A percentile compares a stretch with the other conserved stretches of the same genome.
Conservation (phyloP, 2,797 vertebrate species). For the Clangula hyemalis region DNA sequence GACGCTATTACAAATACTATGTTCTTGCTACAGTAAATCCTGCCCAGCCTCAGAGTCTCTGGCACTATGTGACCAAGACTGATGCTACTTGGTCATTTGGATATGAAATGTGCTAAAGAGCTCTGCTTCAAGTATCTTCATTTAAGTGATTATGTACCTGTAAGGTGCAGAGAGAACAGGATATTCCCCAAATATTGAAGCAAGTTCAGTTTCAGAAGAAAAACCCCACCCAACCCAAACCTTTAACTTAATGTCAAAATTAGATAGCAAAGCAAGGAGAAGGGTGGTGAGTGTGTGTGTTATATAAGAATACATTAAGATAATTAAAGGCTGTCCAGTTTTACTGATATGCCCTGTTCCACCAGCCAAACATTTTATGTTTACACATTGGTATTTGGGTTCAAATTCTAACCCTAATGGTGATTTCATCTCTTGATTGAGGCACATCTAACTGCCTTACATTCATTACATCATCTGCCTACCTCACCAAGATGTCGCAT, state of each 20-base stretch:
- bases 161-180: background rate
- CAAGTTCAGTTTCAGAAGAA: background rate
- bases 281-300: background rate
- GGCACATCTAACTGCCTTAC: background rate
- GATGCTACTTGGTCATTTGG: accelerated
- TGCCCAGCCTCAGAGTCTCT: background rate
- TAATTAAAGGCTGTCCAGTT: background rate
- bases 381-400: background rate
- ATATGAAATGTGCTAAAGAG: background rate
- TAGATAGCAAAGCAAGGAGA: background rate
- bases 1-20: background rate
- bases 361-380: background rate
- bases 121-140: background rate
- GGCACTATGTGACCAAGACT: accelerated
- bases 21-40: background rate
- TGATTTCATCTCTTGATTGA: background rate
- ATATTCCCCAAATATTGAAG: background rate
- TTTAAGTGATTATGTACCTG: background rate
- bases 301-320: background rate
- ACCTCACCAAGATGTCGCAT: background rate
- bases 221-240: background rate
- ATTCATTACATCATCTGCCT: background rate
- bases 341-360: background rate
- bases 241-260: background rate
- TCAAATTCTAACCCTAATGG: background rate